Evolutionary conservation across 1,140 invertebrate genomes (phyloP), one percentile per base, ranked within the genome.

Genomic region (Babylonia areolata): DNA sequence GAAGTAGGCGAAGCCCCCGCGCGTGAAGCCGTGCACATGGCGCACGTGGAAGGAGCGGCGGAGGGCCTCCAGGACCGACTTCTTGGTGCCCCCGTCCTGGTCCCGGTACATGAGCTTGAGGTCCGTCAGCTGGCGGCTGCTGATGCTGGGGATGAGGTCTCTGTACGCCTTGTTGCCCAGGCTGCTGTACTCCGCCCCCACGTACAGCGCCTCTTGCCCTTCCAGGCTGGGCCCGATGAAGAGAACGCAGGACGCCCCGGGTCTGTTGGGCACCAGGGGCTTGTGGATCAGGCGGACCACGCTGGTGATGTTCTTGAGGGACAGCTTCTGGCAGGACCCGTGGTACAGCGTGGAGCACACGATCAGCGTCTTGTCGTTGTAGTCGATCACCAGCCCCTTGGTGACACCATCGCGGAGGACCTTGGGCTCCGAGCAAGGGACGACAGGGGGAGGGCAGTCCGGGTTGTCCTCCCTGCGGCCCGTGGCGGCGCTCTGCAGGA

Each of bases 1-100:
- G 94, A 99, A 99, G 94, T 99, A 99, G 86, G 97, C 98, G 94
- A 99, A 99, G n/a, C 97, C 96, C 91, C 97, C 97, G 33, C 97
- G 98, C 91, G 96, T 96, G 94, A 99, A 99, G 23, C 98, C 98
- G 94, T 98, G 98, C 11, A 99, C 96, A 94, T 99, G 99, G 90
- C 97, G 97, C 89, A 99, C 98, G 40, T 86, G 86, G 86, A 90
- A 92, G 40, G 73, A 86, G 20, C 51, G 39, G 17, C 89, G 81
- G 42, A 88, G 73, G 5, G 82, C 81, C 51, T 91, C 79, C 28
- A 87, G 42, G 39, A 91, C 83, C 37, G 69, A 78, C 23, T 89
- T 87, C 81, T 88, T 88, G 37, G 88, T 89, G 2, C 87, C 88
- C 28, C 93, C 93, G 33, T 91, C 88, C 2, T 91, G 77, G 3